Percentiles rank a stretch among this genome's conserved stretches.
phyloP scores from a whole-genome alignment of 1,140 invertebrate species.

The Aphis gossypii region DNA sequence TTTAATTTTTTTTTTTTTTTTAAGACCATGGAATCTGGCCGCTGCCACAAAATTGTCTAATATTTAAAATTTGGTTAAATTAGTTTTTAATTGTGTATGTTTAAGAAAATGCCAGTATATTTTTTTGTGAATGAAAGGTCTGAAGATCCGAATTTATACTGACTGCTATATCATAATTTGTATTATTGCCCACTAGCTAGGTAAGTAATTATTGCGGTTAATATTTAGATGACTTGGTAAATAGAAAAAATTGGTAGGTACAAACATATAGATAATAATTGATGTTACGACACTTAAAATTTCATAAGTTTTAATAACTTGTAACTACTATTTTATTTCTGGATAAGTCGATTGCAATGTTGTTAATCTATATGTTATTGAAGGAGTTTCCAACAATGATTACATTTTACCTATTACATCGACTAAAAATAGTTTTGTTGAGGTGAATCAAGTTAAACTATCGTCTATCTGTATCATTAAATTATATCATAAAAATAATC shows the following conservation, averaged over 20 bases:
- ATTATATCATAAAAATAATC: neutral
- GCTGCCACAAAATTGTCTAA: too few relatives aligned
- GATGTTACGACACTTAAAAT: neutral
- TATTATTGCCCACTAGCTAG: too few relatives aligned
- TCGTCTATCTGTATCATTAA: neutral
- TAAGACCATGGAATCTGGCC: too few relatives aligned
- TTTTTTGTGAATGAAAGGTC: too few relatives aligned
- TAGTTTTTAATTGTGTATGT: too few relatives aligned
- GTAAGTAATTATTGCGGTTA: too few relatives aligned
- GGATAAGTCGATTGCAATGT: neutral
- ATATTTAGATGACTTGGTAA: neutral
- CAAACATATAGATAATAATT: neutral
- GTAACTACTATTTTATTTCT: neutral
- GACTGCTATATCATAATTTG: too few relatives aligned
- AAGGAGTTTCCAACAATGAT: neutral
- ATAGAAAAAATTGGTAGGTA: neutral
- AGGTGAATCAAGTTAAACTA: neutral
- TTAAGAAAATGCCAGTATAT: too few relatives aligned
- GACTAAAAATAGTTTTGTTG: neutral
- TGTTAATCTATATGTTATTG: neutral
- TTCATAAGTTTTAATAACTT: neutral
- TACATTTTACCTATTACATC: neutral
- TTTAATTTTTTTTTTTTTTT: too few relatives aligned
- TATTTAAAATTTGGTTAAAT: too few relatives aligned
- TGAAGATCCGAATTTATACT: too few relatives aligned